Conservation (phyloP, 1,140 invertebrate genomes). For the Drosophila repletoides region DNA sequence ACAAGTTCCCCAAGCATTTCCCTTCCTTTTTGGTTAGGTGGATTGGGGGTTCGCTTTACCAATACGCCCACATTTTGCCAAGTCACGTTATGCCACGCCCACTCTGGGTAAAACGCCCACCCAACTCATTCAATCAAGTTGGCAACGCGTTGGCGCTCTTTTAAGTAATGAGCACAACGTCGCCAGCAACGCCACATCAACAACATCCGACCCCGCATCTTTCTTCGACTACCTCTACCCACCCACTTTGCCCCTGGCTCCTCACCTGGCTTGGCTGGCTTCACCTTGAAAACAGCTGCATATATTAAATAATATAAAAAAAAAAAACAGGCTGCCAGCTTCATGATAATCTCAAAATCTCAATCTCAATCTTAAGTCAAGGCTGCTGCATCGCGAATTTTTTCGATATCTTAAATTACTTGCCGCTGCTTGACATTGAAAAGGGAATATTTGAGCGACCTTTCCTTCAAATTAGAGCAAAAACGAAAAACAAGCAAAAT, state of each 20-base stretch:
- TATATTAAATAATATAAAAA: slow-evolving; percentile 44
- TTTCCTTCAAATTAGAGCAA: too few species aligned
- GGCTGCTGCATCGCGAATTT: slow-evolving; percentile 7
- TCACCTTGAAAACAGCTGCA: slow-evolving; percentile 26
- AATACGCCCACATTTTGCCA: slow-evolving; percentile 3
- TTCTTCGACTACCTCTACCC: background rate
- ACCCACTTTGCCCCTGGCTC: background rate
- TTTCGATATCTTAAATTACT: slow-evolving; percentile 41
- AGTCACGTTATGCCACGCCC: slow-evolving; percentile 9
- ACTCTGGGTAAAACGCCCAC: background rate
- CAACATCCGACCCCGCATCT: slow-evolving; percentile 14
- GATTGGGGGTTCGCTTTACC: too few species aligned
- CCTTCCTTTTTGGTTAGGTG: too few species aligned
- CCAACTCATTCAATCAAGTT: slow-evolving; percentile 44
- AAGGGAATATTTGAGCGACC: slow-evolving; percentile 12
- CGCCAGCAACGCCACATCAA: slow-evolving; percentile 24
- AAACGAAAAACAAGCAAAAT: background rate
- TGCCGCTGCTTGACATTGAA: slow-evolving; percentile 24
- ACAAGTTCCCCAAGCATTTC: background rate
- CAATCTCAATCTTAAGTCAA: slow-evolving; percentile 43
- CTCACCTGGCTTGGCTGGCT: background rate
- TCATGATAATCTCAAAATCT: slow-evolving; percentile 43
- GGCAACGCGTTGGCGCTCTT: slow-evolving; percentile 43
- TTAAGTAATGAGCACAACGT: slow-evolving; percentile 47
- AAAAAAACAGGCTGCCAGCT: slow-evolving; percentile 35